A percentile compares a stretch with the other conserved stretches of the same genome.
Evolutionary conservation across 2,888 invertebrate species (phyloP).

Genomic region (Tachina fera): DNA sequence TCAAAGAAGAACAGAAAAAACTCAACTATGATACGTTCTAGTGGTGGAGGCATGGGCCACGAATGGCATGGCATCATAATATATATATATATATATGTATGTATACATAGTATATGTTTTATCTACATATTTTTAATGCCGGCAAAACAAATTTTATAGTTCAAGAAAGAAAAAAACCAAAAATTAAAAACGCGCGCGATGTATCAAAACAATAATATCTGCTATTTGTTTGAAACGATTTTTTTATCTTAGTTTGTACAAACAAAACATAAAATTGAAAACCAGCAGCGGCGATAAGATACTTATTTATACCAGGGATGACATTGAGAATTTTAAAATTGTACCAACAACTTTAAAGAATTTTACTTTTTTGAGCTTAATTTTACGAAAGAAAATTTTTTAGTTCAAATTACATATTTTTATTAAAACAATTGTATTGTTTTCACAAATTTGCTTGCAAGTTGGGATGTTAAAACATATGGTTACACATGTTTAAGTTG

Average conservation of each 20-base stretch:
- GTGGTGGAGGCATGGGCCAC: conserved; percentile 21
- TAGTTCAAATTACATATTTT: too few species aligned
- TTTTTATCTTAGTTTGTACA: conserved; percentile 14
- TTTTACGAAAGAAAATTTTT: too few species aligned
- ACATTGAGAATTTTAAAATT: too few species aligned
- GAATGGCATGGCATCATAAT: conserved; percentile 40
- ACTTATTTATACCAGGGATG: too few species aligned
- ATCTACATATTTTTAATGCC: conserved; percentile 57
- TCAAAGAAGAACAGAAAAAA: conserved; percentile 14
- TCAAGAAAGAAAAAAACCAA: conserved; percentile 24
- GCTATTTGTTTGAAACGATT: conserved; percentile 8
- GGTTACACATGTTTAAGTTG: too few species aligned
- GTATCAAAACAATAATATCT: conserved; percentile 57
- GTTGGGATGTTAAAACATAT: too few species aligned
- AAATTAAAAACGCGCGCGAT: conserved; percentile 59
- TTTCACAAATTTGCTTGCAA: too few species aligned
- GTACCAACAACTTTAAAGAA: too few species aligned
- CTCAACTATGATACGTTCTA: conserved; percentile 36
- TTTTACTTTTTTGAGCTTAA: too few species aligned
- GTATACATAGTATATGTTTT: not conserved
- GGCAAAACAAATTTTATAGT: conserved; percentile 59
- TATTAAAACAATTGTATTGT: too few species aligned
- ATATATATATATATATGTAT: not conserved
- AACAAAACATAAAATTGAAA: conserved; percentile 26
- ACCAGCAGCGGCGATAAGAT: not conserved